Conservation (phyloP, 2,888 invertebrate genomes). For the Hymenopus coronatus region DNA sequence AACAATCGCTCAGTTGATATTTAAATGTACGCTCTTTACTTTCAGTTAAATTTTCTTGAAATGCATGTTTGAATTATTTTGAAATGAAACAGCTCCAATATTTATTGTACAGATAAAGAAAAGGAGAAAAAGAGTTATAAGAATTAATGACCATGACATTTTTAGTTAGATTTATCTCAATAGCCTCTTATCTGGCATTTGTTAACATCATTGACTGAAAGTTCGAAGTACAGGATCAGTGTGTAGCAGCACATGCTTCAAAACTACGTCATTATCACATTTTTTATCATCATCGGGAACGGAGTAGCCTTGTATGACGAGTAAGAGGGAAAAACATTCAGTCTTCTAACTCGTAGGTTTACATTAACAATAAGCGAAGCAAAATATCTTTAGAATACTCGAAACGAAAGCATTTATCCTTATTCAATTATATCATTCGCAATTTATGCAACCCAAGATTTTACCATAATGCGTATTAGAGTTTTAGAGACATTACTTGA, state of each 20-base stretch:
- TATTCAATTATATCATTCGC: too few relatives aligned
- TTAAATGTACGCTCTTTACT: too few relatives aligned
- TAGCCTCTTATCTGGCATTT: neutral
- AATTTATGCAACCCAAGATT: too few relatives aligned
- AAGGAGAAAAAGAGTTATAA: neutral
- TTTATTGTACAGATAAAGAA: neutral
- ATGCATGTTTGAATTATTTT: too few relatives aligned
- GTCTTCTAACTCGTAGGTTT: neutral
- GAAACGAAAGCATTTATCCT: too few relatives aligned
- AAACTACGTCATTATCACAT: neutral
- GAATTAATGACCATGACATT: neutral
- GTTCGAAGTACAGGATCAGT: neutral
- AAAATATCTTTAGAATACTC: too few relatives aligned
- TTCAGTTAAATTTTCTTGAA: too few relatives aligned
- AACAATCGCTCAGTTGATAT: too few relatives aligned
- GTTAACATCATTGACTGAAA: neutral
- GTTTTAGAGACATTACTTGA: too few relatives aligned
- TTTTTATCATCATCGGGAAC: neutral
- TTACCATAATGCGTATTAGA: too few relatives aligned
- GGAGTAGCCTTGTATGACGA: neutral
- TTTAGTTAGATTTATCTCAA: neutral
- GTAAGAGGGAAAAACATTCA: neutral
- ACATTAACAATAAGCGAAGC: neutral
- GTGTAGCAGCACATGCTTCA: too few relatives aligned
- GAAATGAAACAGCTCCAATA: too few relatives aligned